Conservation (phyloP, 2,888 invertebrate genomes). For the Tryphoninae sp. region DNA sequence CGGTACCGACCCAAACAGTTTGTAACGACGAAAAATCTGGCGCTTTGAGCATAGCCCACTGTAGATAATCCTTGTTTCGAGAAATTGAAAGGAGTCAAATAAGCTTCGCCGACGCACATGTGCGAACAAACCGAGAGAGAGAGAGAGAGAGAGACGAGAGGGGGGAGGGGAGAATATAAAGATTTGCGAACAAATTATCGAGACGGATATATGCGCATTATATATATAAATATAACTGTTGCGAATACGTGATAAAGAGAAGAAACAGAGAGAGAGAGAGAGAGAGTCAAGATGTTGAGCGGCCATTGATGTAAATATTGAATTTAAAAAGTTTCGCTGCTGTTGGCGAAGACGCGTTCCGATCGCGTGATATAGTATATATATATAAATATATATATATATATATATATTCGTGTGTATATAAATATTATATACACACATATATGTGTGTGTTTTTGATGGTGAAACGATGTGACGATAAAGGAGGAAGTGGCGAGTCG, state of each 20-base stretch:
- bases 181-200: slow-evolving; percentile 69
- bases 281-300: slow-evolving; percentile 71
- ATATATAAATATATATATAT: slow-evolving; percentile 2
- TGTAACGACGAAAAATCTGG: neutral
- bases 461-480: slow-evolving; percentile 39
- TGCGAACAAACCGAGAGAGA: neutral
- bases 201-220: slow-evolving; percentile 71
- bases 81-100: slow-evolving; percentile 61
- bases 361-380: slow-evolving; percentile 46
- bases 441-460: slow-evolving; percentile 47
- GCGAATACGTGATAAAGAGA: slow-evolving; percentile 33
- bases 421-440: slow-evolving; percentile 44
- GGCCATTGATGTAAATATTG: slow-evolving; percentile 78
- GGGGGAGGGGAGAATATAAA: neutral
- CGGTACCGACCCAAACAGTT: neutral
- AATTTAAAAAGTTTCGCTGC: slow-evolving; percentile 35
- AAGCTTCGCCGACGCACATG: slow-evolving; percentile 48
- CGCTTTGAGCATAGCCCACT: slow-evolving; percentile 58
- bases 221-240: slow-evolving; percentile 65
- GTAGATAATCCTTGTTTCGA: slow-evolving; percentile 76
- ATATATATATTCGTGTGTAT: slow-evolving; percentile 39
- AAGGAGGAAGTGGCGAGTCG: slow-evolving; percentile 41
- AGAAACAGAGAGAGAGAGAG: too few species aligned
- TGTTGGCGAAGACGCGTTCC: slow-evolving; percentile 11
- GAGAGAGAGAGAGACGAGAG: neutral